Base-by-base conservation (phyloP, 2,113 vertebrate genomes). In the Elephas maximus region DNA sequence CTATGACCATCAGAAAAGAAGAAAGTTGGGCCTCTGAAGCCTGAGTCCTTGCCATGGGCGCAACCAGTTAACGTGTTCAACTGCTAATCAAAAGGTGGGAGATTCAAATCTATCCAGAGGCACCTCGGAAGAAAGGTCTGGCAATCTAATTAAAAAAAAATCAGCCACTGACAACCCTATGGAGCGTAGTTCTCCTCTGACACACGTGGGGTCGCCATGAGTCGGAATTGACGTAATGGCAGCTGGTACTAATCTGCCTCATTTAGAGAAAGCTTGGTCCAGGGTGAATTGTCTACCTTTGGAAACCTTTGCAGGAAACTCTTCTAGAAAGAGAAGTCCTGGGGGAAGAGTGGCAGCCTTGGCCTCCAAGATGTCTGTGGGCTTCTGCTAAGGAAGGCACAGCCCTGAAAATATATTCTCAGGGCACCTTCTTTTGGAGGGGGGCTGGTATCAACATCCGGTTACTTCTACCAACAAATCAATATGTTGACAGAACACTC, bases 401-500 rank as follows among this genome's bases (percentile, higher is more conserved):
- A 78, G 41, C 2, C 67, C 60, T 60, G 51, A 90, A 6, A 1
- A 33, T 33, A 20, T 89, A n/a, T 89, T 88, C 84, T 96, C 74
- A 26, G 4, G 18, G 87, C 84, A 33, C 21, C 28, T 80, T 74
- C 57, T 20, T 89, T 37, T 28, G n/a, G 33, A 4, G 26, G 10
- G n/a, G 74, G 30, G 8, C 65, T 85, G 94, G 89, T 48, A 71
- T 92, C 73, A 37, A 10, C 1, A 2, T 73, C 90, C 53, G 62
- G 90, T 94, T 98, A 51, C 92, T 77, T 96, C 95, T 89, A 67
- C 87, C 97, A 98, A 96, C 82, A 97, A 97, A 98, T 99, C 98
- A 97, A 98, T 98, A 97, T 98, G 98, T 98, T 99, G 98, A 98
- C 98, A 99, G 98, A 98, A 21, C 73, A 18, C 73, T 82, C 97